Evolutionary conservation across 2,888 invertebrate species (phyloP).

Genomic region (Pachliopta kotzebuea): DNA sequence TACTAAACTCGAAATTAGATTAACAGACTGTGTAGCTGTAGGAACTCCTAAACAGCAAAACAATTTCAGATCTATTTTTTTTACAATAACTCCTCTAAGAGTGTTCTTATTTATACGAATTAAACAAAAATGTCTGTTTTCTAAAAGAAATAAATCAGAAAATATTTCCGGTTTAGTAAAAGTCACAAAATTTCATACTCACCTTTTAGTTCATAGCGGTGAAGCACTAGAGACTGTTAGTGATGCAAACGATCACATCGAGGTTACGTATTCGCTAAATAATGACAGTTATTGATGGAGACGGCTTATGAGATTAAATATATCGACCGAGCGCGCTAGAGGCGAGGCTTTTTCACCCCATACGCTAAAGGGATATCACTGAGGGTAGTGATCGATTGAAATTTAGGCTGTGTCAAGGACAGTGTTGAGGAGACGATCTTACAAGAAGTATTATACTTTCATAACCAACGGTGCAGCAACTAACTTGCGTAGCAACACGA

Average conservation of each 20-base stretch:
- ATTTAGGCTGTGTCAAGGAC: conserved; percentile 24
- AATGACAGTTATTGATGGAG: conserved; percentile 25
- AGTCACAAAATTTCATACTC: background rate
- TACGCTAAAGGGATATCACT: conserved; percentile 11
- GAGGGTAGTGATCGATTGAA: conserved; percentile 25
- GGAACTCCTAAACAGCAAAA: no score
- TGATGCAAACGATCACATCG: background rate
- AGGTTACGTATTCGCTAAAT: conserved; percentile 10
- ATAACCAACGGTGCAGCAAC: background rate
- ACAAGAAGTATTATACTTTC: conserved; percentile 8
- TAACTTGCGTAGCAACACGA: background rate
- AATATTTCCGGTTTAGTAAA: background rate
- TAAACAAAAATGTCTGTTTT: no score
- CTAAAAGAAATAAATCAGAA: background rate
- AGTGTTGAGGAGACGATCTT: background rate
- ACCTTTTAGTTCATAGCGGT: background rate
- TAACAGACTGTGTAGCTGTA: no score
- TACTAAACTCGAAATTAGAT: no score
- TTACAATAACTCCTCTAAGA: no score
- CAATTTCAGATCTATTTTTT: no score
- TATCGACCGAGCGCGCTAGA: conserved; percentile 14
- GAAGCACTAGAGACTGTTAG: background rate
- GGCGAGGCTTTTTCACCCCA: conserved; percentile 26
- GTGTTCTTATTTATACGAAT: no score
- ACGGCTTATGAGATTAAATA: conserved; percentile 26